Percentiles rank a stretch among this genome's conserved stretches.
Evolutionary conservation across 2,888 invertebrate genomes (phyloP).

Genomic region (Phoronis australis): DNA sequence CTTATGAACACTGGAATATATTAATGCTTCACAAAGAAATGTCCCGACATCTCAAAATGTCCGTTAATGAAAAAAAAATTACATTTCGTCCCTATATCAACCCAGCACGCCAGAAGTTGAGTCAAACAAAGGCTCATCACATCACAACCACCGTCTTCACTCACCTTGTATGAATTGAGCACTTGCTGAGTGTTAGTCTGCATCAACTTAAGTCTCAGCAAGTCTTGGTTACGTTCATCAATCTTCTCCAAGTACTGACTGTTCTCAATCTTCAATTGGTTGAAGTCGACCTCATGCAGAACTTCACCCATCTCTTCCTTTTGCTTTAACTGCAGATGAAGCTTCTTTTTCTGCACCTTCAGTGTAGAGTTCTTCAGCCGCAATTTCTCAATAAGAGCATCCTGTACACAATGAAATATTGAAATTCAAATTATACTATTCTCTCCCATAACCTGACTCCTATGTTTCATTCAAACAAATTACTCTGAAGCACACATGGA

Average conservation of each 20-base stretch:
- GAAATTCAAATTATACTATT: too few species aligned
- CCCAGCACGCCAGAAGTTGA: too few species aligned
- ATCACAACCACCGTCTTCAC: too few species aligned
- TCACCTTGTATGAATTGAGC: slow-evolving; percentile 49
- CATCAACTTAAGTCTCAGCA: slow-evolving; percentile 49
- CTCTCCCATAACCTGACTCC: too few species aligned
- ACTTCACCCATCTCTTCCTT: slow-evolving; percentile 55
- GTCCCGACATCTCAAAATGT: too few species aligned
- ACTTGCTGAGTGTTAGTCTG: slow-evolving; percentile 49
- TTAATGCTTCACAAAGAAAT: too few species aligned
- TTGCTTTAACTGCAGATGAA: slow-evolving; percentile 51
- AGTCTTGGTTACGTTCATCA: slow-evolving; percentile 51
- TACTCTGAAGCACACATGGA: too few species aligned
- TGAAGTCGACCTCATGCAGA: slow-evolving; percentile 53
- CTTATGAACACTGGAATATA: too few species aligned
- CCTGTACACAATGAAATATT: slow-evolving; percentile 23
- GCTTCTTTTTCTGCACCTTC: slow-evolving; percentile 51
- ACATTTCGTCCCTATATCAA: too few species aligned
- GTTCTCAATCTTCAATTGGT: slow-evolving; percentile 53
- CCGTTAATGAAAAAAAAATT: too few species aligned
- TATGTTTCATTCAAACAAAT: too few species aligned
- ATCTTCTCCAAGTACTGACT: slow-evolving; percentile 53
- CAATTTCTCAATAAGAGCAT: slow-evolving; percentile 51
- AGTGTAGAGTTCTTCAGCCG: slow-evolving; percentile 49
- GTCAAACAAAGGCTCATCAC: too few species aligned